A percentile compares a stretch with the other conserved stretches of the same genome.
phyloP scores from a whole-genome alignment of 2,113 vertebrate genomes.

The Ageneiosus marmoratus region DNA sequence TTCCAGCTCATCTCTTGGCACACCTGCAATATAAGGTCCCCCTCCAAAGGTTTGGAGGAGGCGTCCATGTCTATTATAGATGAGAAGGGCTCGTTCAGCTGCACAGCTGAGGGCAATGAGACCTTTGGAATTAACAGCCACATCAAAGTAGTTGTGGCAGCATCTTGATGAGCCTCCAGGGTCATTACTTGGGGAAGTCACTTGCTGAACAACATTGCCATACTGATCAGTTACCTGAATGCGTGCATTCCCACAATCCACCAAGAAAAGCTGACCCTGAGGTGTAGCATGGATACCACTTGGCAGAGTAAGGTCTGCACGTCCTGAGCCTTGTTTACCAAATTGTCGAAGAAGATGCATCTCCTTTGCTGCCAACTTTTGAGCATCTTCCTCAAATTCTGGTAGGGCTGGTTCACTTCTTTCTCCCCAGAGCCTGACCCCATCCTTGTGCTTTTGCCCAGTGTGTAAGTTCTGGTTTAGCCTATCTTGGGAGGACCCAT shows the following conservation, averaged over 20 bases:
- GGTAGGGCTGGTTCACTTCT: slow-evolving; percentile 53
- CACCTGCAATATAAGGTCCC: slow-evolving; percentile 48
- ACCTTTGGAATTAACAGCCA: slow-evolving; percentile 75
- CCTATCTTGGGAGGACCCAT: slow-evolving; percentile 56
- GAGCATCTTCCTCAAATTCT: slow-evolving; percentile 61
- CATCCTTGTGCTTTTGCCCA: slow-evolving; percentile 5
- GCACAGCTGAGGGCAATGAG: slow-evolving; percentile 76
- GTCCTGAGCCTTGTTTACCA: slow-evolving; percentile 77
- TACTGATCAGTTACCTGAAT: slow-evolving; percentile 73
- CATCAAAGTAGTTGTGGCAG: slow-evolving; percentile 76
- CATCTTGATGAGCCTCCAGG: slow-evolving; percentile 56
- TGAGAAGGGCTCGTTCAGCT: slow-evolving; percentile 69
- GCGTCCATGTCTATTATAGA: slow-evolving; percentile 75
- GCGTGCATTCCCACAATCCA: slow-evolving; percentile 80
- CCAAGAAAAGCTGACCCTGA: slow-evolving; percentile 74
- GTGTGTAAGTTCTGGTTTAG: neutral
- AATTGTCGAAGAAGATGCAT: slow-evolving; percentile 67
- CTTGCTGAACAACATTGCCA: slow-evolving; percentile 75
- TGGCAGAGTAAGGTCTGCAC: slow-evolving; percentile 75
- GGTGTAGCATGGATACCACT: slow-evolving; percentile 72
- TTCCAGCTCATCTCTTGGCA: slow-evolving; percentile 68
- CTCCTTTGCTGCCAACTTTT: slow-evolving; percentile 38
- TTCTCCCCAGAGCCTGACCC: slow-evolving; percentile 54
- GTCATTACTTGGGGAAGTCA: slow-evolving; percentile 56
- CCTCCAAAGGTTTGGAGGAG: slow-evolving; percentile 76